phyloP scores from a whole-genome alignment of 92 coral and sea anemone genomes.

The Palythoa grandiflora region DNA sequence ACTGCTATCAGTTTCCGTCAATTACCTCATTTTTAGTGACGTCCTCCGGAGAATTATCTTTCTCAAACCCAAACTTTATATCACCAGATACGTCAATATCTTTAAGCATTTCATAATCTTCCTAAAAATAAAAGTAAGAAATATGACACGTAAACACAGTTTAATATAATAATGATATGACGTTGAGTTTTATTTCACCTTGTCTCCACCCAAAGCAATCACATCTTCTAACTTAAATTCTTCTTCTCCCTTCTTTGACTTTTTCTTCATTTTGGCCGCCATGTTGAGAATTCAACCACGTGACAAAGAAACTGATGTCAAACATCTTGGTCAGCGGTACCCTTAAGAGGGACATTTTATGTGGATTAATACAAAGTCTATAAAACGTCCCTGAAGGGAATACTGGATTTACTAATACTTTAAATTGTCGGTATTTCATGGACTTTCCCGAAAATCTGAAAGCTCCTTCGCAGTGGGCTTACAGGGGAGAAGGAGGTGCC shows the following conservation, averaged over 20 bases:
- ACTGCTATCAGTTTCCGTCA: background rate
- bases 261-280: slow-evolving; percentile 90
- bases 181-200: slow-evolving; percentile 59
- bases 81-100: slow-evolving; percentile 69
- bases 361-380: slow-evolving; percentile 14
- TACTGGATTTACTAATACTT: too few species aligned
- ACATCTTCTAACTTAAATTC: slow-evolving; percentile 84
- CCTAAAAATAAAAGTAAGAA: slow-evolving; percentile 52
- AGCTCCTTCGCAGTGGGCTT: slow-evolving; percentile 73
- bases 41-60: slow-evolving; percentile 14
- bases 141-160: background rate
- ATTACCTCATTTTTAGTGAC: slow-evolving; percentile 60
- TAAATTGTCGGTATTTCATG: background rate
- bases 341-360: slow-evolving; percentile 1
- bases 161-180: background rate
- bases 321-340: slow-evolving; percentile 10
- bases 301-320: slow-evolving; percentile 27
- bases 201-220: slow-evolving; percentile 90
- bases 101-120: slow-evolving; percentile 90
- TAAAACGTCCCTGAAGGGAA: too few species aligned
- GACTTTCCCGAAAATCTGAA: slow-evolving; percentile 43
- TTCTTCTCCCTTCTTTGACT: slow-evolving; percentile 30
- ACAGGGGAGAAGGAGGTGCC: slow-evolving; percentile 94
- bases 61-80: slow-evolving; percentile 39
- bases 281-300: slow-evolving; percentile 83